phyloP scores from a whole-genome alignment of 2,113 vertebrate species.

The Rhadina sibilatrix region DNA sequence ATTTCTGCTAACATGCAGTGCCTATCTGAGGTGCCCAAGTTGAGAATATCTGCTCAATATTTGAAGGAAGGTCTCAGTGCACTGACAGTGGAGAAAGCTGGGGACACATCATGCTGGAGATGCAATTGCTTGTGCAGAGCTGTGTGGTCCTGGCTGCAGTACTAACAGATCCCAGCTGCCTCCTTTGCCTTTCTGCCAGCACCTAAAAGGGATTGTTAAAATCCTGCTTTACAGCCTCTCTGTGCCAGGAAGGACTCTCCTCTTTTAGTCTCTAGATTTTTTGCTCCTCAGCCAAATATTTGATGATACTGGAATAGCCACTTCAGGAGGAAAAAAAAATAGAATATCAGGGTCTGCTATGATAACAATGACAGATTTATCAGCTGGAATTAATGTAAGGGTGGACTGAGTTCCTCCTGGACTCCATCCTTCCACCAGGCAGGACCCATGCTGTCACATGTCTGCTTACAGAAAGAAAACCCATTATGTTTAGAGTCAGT shows the following conservation, averaged over 20 bases:
- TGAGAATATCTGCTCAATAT: not conserved
- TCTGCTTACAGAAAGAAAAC: not conserved
- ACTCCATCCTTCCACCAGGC: not conserved
- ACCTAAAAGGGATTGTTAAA: not conserved
- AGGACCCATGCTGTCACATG: not conserved
- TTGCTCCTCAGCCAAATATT: not conserved
- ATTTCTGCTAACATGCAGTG: not conserved
- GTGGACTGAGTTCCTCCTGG: not conserved
- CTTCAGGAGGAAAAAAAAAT: not conserved
- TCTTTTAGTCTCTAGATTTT: not conserved
- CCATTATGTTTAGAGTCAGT: not conserved
- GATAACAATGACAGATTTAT: not conserved
- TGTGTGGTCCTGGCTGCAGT: not conserved
- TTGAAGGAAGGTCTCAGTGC: not conserved
- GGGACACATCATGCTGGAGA: not conserved
- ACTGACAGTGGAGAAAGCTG: not conserved
- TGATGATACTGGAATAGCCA: not conserved
- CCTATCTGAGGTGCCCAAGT: not conserved
- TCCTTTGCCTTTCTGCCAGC: not conserved
- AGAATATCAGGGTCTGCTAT: not conserved
- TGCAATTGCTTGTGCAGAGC: not conserved
- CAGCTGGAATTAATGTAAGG: not conserved
- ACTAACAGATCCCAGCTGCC: not conserved
- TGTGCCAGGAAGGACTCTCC: not conserved
- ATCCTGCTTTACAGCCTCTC: not conserved